A percentile compares a stretch with the other conserved stretches of the same genome.
These are phyloP conservation scores for Amphimallon solstitiale DNA, from an alignment of 2,888 invertebrate genomes.

Conservation along the genomic window DNA sequence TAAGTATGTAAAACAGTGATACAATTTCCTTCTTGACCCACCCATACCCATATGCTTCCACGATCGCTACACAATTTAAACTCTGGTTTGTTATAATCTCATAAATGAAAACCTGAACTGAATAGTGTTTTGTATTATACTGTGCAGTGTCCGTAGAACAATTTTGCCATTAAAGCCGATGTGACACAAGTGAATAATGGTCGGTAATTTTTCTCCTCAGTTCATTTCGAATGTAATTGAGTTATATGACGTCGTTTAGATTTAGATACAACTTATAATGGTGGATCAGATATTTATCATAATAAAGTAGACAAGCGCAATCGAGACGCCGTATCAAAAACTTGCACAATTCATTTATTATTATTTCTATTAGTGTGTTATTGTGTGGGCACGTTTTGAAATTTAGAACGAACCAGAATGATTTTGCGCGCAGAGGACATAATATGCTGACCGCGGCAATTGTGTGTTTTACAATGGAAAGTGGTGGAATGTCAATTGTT, in stretches of 20 bases:
- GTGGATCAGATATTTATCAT: constrained; percentile 37
- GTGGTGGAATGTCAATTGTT: too few relatives aligned
- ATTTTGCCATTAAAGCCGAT: constrained; percentile 30
- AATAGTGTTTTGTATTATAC: constrained; percentile 6
- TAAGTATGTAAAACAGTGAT: constrained; percentile 14
- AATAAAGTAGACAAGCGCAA: constrained; percentile 31
- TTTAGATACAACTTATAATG: constrained; percentile 20
- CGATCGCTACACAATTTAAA: background rate
- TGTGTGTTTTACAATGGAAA: too few relatives aligned
- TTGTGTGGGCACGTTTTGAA: constrained; percentile 7
- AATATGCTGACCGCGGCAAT: too few relatives aligned
- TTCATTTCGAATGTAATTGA: constrained; percentile 32
- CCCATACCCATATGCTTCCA: constrained; percentile 3
- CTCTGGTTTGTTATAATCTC: background rate
- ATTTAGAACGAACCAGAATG: too few relatives aligned
- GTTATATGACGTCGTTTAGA: constrained; percentile 35
- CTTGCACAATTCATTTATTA: constrained; percentile 36
- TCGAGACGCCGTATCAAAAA: constrained; percentile 26
- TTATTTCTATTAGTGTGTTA: constrained; percentile 29
- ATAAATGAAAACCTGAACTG: background rate
- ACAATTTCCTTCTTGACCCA: constrained; percentile 23
- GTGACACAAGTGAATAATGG: constrained; percentile 33
- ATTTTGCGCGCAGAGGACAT: too few relatives aligned
- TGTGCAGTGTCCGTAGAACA: constrained; percentile 20
- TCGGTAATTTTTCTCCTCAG: constrained; percentile 27